Conservation (phyloP, 2,113 vertebrate species). For the Lathamus discolor region DNA sequence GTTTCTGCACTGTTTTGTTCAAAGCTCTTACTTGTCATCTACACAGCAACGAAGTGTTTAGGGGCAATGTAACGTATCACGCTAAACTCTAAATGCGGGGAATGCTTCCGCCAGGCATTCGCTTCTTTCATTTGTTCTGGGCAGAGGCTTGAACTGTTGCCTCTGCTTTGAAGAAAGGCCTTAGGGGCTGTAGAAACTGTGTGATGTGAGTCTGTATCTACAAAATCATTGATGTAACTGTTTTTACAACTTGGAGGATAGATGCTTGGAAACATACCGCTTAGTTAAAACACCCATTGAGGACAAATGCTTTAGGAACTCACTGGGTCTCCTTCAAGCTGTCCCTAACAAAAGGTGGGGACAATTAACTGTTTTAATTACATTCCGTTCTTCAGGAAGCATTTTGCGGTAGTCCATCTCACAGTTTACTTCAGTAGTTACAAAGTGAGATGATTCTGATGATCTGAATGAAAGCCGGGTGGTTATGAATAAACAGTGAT, state of each 20-base stretch:
- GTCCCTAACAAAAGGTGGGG: neutral
- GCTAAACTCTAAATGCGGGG: neutral
- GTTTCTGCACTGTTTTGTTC: neutral
- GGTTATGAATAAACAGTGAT: neutral
- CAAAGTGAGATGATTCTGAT: neutral
- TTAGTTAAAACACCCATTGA: neutral
- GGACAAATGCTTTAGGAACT: neutral
- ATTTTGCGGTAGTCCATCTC: neutral
- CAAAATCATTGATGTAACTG: neutral
- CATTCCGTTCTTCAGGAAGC: neutral
- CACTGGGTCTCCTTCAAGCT: conserved; percentile 15
- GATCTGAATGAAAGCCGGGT: neutral
- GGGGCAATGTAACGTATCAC: neutral
- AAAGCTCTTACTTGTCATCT: neutral
- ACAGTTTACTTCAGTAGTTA: neutral
- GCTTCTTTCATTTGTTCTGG: neutral
- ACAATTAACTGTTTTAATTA: neutral
- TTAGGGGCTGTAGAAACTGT: neutral
- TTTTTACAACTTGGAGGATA: neutral
- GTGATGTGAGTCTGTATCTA: neutral
- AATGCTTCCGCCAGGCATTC: neutral
- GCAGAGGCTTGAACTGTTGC: neutral
- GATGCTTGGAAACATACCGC: neutral
- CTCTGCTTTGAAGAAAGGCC: neutral
- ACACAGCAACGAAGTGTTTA: neutral